A percentile compares a stretch with the other conserved stretches of the same genome.
phyloP scores from a whole-genome alignment of 2,888 invertebrate genomes.

The Chromoteleia sp. region DNA sequence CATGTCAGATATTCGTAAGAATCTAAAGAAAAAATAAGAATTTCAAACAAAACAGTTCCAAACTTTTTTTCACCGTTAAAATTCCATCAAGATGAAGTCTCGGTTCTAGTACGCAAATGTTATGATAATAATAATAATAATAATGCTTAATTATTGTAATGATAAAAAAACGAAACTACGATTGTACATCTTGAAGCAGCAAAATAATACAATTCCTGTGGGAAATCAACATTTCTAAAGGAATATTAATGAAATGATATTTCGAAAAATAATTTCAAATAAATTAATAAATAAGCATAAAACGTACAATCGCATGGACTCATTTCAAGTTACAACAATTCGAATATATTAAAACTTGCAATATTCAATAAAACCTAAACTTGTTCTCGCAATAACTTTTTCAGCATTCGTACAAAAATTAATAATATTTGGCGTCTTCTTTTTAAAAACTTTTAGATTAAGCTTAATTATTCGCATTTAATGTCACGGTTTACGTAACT shows the following conservation, averaged over 20 bases:
- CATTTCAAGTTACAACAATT: slow-evolving; percentile 1
- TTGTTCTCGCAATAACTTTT: slow-evolving; percentile 12
- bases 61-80: slow-evolving; percentile 34
- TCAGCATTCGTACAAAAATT: slow-evolving; percentile 5
- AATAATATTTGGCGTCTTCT: slow-evolving; percentile 5
- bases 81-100: slow-evolving; percentile 21
- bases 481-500: slow-evolving; percentile 12
- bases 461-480: slow-evolving; percentile 32
- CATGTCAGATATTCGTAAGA: slow-evolving; percentile 45
- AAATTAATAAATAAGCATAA: not conserved
- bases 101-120: slow-evolving; percentile 16
- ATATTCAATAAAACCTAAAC: slow-evolving; percentile 27
- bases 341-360: slow-evolving; percentile 13
- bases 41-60: slow-evolving; percentile 26
- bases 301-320: not conserved
- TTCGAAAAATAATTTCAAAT: not conserved
- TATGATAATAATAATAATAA: slow-evolving; percentile 30
- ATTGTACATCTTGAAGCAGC: slow-evolving; percentile 6
- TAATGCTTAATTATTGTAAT: slow-evolving; percentile 26
- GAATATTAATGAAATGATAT: slow-evolving; percentile 1
- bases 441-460: slow-evolving; percentile 26
- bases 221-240: not conserved
- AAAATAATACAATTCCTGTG: slow-evolving; percentile 6
- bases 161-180: not conserved
- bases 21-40: slow-evolving; percentile 27